These are phyloP conservation scores for Echinarachnius parma DNA, from an alignment of 53 echinoderm and acorn worm species.

Conservation along the genomic window DNA sequence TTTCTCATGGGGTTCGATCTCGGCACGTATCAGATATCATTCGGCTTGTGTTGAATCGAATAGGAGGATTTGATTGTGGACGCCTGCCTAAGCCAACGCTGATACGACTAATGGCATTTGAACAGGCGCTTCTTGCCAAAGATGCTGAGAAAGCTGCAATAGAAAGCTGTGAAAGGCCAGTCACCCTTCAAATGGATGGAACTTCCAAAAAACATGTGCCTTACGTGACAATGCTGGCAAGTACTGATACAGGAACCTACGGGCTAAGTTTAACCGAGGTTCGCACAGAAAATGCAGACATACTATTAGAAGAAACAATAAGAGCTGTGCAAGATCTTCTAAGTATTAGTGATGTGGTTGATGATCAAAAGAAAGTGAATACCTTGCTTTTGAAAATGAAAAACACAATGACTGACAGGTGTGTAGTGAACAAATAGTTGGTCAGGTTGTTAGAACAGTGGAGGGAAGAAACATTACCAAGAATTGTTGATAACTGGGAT, in stretches of 20 bases:
- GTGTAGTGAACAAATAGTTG: slow-evolving; percentile 62
- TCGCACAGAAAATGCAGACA: slow-evolving; percentile 27
- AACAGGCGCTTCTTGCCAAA: slow-evolving; percentile 61
- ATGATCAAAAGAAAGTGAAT: neutral
- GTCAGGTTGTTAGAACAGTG: slow-evolving; percentile 39
- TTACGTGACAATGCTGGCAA: slow-evolving; percentile 45
- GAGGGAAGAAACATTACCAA: slow-evolving; percentile 27
- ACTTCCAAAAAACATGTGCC: slow-evolving; percentile 58
- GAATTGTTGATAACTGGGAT: slow-evolving; percentile 45
- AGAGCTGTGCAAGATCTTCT: slow-evolving; percentile 25
- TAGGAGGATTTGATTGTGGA: slow-evolving; percentile 50
- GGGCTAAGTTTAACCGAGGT: slow-evolving; percentile 41
- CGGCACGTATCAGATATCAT: slow-evolving; percentile 61
- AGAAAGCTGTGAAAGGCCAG: slow-evolving; percentile 1
- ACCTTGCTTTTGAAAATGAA: slow-evolving; percentile 54
- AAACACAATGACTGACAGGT: slow-evolving; percentile 73
- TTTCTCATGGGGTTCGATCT: slow-evolving; percentile 54
- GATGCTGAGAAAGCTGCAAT: slow-evolving; percentile 44
- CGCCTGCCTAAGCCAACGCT: slow-evolving; percentile 58
- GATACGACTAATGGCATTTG: slow-evolving; percentile 58
- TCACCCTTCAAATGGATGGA: slow-evolving; percentile 53
- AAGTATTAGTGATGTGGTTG: neutral
- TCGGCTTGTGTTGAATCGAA: slow-evolving; percentile 36
- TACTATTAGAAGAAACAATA: slow-evolving; percentile 40
- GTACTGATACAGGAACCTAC: slow-evolving; percentile 47